Base-by-base conservation (phyloP, 2,113 vertebrate genomes). In the Perca schrenkii region DNA sequence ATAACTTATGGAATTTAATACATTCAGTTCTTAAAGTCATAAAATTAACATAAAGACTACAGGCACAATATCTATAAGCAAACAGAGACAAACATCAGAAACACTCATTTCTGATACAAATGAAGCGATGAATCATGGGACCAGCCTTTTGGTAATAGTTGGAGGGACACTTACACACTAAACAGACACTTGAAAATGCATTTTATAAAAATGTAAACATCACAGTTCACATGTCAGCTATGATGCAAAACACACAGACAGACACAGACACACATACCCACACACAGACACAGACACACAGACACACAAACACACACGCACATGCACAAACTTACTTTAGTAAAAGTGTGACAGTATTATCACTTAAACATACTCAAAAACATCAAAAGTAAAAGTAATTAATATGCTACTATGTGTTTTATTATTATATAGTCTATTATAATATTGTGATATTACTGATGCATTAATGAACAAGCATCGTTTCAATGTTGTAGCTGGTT, bases 141-240 rank as follows among this genome's bases (percentile, higher is more conserved):
- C 17, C 8, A 46, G n/a, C 8, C 25, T 58, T 72, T 43, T 58
- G 49, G 65, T 19, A 50, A 3, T 46, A 31, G 31, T 22, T n/a
- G 22, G 25, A 53, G 54, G 47, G 43, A 60, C 34, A 22, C 46
- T 36, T 25, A 52, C 6, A 11, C 19, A 67, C 62, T 65, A 67
- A 65, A 65, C 25, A 62, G 19, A 72, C 66, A 53, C 80, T 86
- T 80, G 19, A 80, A 21, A 60, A 79, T 49, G 46, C 47, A 79
- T 47, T 3, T 11, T 47, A 22, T 54, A 73, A 81, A 65, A 47
- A 65, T 61, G 43, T 2, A 14, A 60, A 64, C 6, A 63, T 56
- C 22, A 21, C 31, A 34, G 31, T 34, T 31, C 36, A 73, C 74
- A 73, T 22, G 17, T 71, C 76, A 54, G 62, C 75, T 21, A 11